Evolutionary conservation across 2,113 vertebrate species (phyloP), one percentile per base, ranked within the genome.

Genomic region (Pelodiscus sinensis): DNA sequence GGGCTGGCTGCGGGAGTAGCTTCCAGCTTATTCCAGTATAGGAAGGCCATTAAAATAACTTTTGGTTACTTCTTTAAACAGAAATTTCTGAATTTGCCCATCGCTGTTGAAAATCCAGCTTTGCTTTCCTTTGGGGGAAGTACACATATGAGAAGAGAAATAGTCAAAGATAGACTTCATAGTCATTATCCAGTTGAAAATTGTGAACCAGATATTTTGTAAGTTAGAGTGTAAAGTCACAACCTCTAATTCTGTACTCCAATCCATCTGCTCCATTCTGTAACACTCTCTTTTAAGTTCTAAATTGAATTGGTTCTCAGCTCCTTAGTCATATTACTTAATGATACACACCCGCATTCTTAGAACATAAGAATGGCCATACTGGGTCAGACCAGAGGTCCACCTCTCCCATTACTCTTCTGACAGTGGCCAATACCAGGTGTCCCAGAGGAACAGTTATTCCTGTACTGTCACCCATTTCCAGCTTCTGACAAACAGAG

Each of bases 1-100:
- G 85, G 4, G 4, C 0, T 4, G 2, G 35, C 2, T 31, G 68
- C 19, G 62, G 84, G 14, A 12, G 35, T 81, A 51, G 4, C 8
- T 6, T 29, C 50, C 50, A n/a, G 8, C 12, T 83, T 29, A 15
- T 9, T n/a, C 85, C 38, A 87, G 51, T 13, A 81, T 7, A 50
- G 31, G 29, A 16, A 87, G 9, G 11, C 38, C 51, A 75, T 75
- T 44, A 75, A 75, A 65, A 65, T 7, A 44, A 51, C 4, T 78
- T 82, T 89, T 89, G 50, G 14, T 87, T 81, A 93, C 73, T 75
- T 75, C 35, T 75, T 10, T 71, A 44, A 80, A 71, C 27, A 35
- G 27, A 16, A 58, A 4, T 60, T 82, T 92, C 3, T 21, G 54
- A 81, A 88, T 81, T 88, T 81, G 1, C 5, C 29, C 82, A 7